Evolutionary conservation across 2,888 invertebrate genomes (phyloP).

Genomic region (Lordiphosa fenestrarum): DNA sequence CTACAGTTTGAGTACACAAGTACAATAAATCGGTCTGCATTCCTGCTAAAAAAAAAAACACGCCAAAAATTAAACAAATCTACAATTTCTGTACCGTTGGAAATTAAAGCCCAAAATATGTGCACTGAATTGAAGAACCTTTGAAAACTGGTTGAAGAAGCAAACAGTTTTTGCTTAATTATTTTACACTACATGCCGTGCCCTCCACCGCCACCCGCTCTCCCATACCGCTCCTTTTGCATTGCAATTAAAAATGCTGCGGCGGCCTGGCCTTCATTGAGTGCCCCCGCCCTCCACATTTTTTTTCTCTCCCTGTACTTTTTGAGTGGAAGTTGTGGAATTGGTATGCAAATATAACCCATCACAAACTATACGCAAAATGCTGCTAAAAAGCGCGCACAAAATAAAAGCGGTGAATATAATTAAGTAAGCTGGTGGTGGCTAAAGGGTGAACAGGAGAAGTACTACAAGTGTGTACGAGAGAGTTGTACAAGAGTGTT

Average conservation of each 20-base stretch:
- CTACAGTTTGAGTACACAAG: too few species aligned
- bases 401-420: slow-evolving; percentile 43
- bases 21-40: not conserved
- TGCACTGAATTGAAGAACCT: slow-evolving; percentile 15
- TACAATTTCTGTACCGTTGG: not conserved
- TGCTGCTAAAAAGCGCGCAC: slow-evolving; percentile 37
- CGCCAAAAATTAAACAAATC: slow-evolving; percentile 6
- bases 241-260: slow-evolving; percentile 64
- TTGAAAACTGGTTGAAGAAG: slow-evolving; percentile 9
- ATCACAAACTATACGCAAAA: slow-evolving; percentile 39
- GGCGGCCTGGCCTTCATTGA: slow-evolving; percentile 34
- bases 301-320: slow-evolving; percentile 14
- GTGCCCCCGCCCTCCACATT: slow-evolving; percentile 7
- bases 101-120: slow-evolving; percentile 19
- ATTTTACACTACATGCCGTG: slow-evolving; percentile 70
- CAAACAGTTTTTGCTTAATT: slow-evolving; percentile 56
- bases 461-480: not conserved
- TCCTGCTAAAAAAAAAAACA: slow-evolving; percentile 4
- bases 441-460: slow-evolving; percentile 6
- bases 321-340: slow-evolving; percentile 36
- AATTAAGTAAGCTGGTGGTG: slow-evolving; percentile 36
- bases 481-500: not conserved
- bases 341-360: slow-evolving; percentile 63
- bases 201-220: slow-evolving; percentile 32
- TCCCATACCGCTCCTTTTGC: slow-evolving; percentile 18